Conservation (phyloP, 2,797 vertebrate genomes). For the Anguilla obscura region DNA sequence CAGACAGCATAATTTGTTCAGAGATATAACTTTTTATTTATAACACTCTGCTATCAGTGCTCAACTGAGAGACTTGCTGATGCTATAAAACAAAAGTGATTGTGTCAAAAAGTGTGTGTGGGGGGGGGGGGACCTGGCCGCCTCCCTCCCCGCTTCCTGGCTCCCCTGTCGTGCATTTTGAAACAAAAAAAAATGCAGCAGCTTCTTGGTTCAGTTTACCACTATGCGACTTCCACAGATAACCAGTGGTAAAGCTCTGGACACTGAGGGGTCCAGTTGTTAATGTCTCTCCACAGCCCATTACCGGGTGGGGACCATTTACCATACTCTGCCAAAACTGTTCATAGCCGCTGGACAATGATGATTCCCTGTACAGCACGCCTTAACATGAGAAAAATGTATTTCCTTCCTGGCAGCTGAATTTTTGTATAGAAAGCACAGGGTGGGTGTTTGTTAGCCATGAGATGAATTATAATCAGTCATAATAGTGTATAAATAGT, state of each 20-base stretch:
- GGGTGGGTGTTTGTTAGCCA: conserved; percentile 9
- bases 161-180: neutral
- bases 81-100: neutral
- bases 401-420: neutral
- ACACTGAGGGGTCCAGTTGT: neutral
- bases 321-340: neutral
- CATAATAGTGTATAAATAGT: neutral
- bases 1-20: neutral
- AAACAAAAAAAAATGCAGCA: neutral
- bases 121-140: neutral
- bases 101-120: neutral
- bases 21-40: neutral
- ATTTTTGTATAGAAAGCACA: neutral
- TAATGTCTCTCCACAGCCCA: neutral
- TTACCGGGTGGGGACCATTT: neutral
- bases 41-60: neutral
- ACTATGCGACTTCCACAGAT: neutral
- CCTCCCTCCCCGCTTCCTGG: neutral
- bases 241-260: neutral
- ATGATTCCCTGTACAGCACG: neutral
- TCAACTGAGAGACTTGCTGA: neutral
- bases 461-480: neutral
- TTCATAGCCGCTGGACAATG: neutral
- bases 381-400: neutral
- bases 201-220: neutral